Evolutionary conservation across 2,113 vertebrate genomes (phyloP), one percentile per base, ranked within the genome.

Genomic region (Carassius gibelio): DNA sequence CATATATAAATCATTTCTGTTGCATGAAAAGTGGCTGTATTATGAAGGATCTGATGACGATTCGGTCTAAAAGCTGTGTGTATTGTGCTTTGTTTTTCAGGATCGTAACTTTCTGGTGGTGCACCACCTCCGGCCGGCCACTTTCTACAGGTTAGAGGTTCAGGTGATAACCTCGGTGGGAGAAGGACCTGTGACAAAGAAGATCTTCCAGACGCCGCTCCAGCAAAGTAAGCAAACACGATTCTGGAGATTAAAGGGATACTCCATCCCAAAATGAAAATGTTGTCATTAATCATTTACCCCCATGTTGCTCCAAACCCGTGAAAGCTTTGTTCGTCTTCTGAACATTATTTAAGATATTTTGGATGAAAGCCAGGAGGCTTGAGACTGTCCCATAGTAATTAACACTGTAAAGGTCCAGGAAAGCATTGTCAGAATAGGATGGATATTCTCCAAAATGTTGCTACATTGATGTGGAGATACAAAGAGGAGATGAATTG

Each of bases 71-170:
- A 38, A 1, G 19, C 36, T 48, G 19, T n/a, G 52, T 52, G 45
- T 66, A 10, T 75, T 30, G 11, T 61, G 76, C 26, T n/a, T 5
- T 66, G 21, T 82, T 42, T 82, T 64, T 21, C 88, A 99, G 98
- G 95, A 97, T 89, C 97, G 95, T 82, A 93, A 94, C 38, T 52
- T 96, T 1, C 95, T 99, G 1, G 95, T 95, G 0, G 97, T 99
- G 81, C 94, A 95, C 81, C 97, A 95, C 87, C 94, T 99, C 89
- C 92, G 97, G 84, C 95, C 96, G 0, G 94, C 95, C 1, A 96
- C 96, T 26, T 95, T 96, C 87, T 99, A 99, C 89, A 94, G 96
- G 61, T 89, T 99, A 90, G 96, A 99, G 91, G 97, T 99, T 9
- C 97, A 97, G 76, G 95, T 96, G 61, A 93, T 99, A 89, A 97